Base-by-base conservation (phyloP, 2,888 invertebrate species). In the Drosophila pegasa region DNA sequence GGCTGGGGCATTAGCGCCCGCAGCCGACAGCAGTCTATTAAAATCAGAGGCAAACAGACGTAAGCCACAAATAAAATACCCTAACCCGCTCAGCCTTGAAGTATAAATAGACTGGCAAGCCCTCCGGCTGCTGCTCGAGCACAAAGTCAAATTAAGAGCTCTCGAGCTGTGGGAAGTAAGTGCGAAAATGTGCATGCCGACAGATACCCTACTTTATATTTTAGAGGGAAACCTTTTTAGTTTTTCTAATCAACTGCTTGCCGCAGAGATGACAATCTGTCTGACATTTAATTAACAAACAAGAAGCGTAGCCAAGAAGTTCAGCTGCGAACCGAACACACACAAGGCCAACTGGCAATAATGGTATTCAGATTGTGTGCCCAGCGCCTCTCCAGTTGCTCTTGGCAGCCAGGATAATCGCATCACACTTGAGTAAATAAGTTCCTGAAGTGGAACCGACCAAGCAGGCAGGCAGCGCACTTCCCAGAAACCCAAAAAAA, bases 391-490 rank as follows among this genome's bases (percentile, higher is more conserved):
- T 2, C 14, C 51, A 50, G 77, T 70, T 62, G 67, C 58, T 55
- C 80, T 57, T 64, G 48, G 86, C 89, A 89, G 66, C 59, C 62
- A 67, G 65, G 80, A 85, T 89, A 85, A 85, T 85, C 85, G 67
- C 86, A 85, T 87, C 86, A 87, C 89, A 89, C 85, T 85, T 82
- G 77, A 89, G 86, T 87, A 85, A 89, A 85, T 85, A 87, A 77
- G 82, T 89, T 85, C 68, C 77, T 85, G 68, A 85, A 88, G 83
- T 82, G 86, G 73, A 85, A 79, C 72, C 62, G 73, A 56, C 56
- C 66, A 66, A 40, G 52, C 56, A 29, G 14, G 35, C 37, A 51
- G 14, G 35, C 37, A 51, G 47, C 31, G 67, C 65, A 60, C 58
- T 76, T 56, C 61, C 50, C 62, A 52, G 37, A 61, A 37, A 61